phyloP scores from a whole-genome alignment of 2,113 vertebrate species.

The Brachypodius melanocephalos region DNA sequence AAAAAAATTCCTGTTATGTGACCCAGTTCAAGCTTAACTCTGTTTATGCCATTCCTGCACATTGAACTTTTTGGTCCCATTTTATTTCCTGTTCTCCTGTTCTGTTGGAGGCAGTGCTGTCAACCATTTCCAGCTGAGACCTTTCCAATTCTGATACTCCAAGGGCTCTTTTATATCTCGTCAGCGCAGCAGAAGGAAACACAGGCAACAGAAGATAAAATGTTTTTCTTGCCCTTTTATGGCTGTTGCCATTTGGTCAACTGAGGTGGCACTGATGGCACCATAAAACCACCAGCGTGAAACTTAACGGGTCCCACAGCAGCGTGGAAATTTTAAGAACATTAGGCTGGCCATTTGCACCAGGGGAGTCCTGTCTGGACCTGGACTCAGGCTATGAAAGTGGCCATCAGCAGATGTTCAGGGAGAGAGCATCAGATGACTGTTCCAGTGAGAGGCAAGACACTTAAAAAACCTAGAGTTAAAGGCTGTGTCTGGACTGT shows the following conservation, averaged over 20 bases:
- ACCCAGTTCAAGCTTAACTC: background rate
- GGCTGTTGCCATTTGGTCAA: background rate
- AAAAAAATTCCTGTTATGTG: background rate
- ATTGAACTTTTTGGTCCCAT: background rate
- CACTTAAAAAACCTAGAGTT: background rate
- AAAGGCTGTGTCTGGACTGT: background rate
- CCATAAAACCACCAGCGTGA: background rate
- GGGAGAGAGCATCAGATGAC: background rate
- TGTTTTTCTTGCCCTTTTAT: background rate
- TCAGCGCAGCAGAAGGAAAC: background rate
- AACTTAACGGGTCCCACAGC: background rate
- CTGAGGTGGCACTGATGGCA: background rate
- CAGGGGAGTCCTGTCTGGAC: background rate
- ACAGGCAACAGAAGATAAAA: background rate
- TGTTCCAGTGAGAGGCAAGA: background rate
- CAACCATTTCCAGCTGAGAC: background rate
- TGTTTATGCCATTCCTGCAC: background rate
- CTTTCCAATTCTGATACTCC: background rate
- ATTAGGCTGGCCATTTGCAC: background rate
- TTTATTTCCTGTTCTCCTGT: background rate
- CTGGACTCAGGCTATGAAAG: background rate
- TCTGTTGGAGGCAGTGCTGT: background rate
- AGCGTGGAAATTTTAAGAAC: background rate
- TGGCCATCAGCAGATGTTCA: constrained; percentile 2
- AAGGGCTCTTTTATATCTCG: background rate